A percentile compares a stretch with the other conserved stretches of the same genome.
phyloP scores from a whole-genome alignment of 2,113 vertebrate species.

The Psittacara wagleri region DNA sequence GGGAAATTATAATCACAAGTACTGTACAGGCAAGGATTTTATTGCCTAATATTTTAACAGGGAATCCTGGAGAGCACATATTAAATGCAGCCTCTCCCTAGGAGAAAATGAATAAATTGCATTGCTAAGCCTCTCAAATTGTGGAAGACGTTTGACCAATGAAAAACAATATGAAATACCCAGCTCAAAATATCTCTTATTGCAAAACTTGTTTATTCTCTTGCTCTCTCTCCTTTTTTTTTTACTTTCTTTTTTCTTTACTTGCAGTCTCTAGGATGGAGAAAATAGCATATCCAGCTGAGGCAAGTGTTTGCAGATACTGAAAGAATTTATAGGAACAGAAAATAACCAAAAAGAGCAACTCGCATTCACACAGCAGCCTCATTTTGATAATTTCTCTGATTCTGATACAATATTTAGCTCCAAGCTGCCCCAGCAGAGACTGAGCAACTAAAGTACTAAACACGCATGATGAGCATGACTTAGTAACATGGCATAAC shows the following conservation, averaged over 20 bases:
- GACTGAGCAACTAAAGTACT: neutral
- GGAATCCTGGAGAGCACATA: slow-evolving; percentile 29
- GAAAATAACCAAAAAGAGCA: neutral
- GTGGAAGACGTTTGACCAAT: neutral
- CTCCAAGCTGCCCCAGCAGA: neutral
- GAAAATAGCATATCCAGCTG: slow-evolving; percentile 34
- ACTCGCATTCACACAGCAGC: neutral
- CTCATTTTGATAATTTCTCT: neutral
- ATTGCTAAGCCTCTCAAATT: slow-evolving; percentile 4
- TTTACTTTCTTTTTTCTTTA: neutral
- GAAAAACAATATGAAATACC: neutral
- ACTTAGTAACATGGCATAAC: neutral
- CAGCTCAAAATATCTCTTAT: neutral
- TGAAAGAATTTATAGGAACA: slow-evolving; percentile 12
- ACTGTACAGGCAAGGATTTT: slow-evolving; percentile 40
- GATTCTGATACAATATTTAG: slow-evolving; percentile 17
- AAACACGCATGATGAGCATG: neutral
- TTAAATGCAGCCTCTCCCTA: slow-evolving; percentile 38
- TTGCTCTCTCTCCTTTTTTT: neutral
- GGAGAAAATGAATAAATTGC: slow-evolving; percentile 44
- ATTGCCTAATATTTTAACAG: slow-evolving; percentile 64
- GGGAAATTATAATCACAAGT: slow-evolving; percentile 55
- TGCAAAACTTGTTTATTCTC: slow-evolving; percentile 18
- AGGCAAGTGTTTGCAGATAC: slow-evolving; percentile 5
- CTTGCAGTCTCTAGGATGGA: neutral